phyloP scores from a whole-genome alignment of 1,140 invertebrate species.

The Bombus terrestris region DNA sequence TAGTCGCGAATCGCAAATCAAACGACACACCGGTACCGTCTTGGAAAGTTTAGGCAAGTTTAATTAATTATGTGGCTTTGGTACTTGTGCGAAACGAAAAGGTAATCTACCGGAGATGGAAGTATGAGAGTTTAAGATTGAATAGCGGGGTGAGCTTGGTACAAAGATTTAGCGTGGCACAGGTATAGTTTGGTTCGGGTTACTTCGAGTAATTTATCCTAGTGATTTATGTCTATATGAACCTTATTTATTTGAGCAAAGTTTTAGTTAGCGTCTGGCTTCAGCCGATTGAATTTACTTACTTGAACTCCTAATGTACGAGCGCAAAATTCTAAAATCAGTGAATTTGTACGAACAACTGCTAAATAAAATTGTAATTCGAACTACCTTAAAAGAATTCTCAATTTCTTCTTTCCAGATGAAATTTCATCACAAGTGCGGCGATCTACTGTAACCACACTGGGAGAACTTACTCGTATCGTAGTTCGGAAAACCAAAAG shows the following conservation, averaged over 20 bases:
- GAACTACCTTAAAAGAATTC: too few relatives aligned
- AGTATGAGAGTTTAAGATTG: not conserved
- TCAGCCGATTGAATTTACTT: not conserved
- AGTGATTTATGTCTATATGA: not conserved
- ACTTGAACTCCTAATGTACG: not conserved
- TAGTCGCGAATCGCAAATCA: conserved; percentile 39
- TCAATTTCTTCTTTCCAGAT: too few relatives aligned
- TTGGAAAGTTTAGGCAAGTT: conserved; percentile 4
- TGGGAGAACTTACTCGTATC: not conserved
- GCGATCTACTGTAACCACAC: too few relatives aligned
- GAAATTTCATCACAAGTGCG: not conserved
- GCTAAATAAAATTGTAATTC: too few relatives aligned
- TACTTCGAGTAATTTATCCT: not conserved
- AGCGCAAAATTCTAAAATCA: too few relatives aligned
- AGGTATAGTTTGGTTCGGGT: not conserved
- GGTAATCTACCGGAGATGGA: too few relatives aligned
- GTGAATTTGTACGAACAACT: too few relatives aligned
- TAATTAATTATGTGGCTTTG: conserved; percentile 48
- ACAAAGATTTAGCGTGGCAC: not conserved
- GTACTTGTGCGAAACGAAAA: not conserved
- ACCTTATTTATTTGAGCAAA: too few relatives aligned
- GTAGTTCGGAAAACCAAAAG: not conserved
- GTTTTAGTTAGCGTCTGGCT: too few relatives aligned
- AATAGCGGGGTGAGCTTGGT: not conserved
- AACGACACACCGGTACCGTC: conserved; percentile 18